phyloP scores from a whole-genome alignment of 2,113 vertebrate species.

The Bubo blakistoni region DNA sequence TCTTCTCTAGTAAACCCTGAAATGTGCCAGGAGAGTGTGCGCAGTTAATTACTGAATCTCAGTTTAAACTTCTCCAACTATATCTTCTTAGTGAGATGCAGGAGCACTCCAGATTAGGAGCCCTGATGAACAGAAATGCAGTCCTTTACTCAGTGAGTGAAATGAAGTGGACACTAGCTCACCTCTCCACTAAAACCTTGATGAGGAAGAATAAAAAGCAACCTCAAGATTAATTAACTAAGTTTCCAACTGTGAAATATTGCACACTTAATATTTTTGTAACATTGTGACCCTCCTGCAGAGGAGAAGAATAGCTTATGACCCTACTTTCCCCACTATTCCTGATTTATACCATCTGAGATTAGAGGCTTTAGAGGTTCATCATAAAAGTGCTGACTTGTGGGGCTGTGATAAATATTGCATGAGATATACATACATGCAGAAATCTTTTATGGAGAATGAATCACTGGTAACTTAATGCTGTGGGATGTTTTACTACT shows the following conservation, averaged over 20 bases:
- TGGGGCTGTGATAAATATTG: constrained; percentile 22
- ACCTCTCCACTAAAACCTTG: not conserved
- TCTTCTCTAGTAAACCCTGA: not conserved
- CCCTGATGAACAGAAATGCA: not conserved
- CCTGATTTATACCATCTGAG: constrained; percentile 12
- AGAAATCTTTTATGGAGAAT: not conserved
- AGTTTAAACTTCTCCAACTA: not conserved
- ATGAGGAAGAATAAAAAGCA: not conserved
- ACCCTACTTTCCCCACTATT: not conserved
- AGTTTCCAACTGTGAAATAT: not conserved
- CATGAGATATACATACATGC: not conserved
- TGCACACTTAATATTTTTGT: not conserved
- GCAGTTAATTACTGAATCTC: not conserved
- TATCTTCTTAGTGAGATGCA: not conserved
- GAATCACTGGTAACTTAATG: constrained; percentile 12
- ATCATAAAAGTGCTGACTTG: constrained; percentile 12
- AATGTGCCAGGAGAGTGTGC: not conserved
- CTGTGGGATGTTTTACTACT: constrained; percentile 21
- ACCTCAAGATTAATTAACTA: not conserved
- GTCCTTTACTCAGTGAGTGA: not conserved
- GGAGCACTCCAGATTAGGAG: not conserved
- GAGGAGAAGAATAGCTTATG: not conserved
- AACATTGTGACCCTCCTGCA: not conserved
- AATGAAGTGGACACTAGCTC: not conserved
- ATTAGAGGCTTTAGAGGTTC: constrained; percentile 1